Conservation (phyloP, 2,888 invertebrate genomes). For the Rhagonycha lutea region DNA sequence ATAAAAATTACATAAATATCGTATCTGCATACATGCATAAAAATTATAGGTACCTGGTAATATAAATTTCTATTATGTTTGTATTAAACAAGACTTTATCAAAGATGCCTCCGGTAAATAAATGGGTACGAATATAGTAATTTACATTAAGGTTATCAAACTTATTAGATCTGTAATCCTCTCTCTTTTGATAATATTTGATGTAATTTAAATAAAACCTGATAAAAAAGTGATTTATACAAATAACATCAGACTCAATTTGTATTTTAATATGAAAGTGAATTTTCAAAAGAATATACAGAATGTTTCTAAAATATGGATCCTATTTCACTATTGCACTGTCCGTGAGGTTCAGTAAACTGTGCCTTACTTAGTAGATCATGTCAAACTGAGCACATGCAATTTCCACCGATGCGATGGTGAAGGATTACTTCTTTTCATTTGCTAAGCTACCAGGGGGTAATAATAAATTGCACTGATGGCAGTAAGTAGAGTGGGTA, state of each 20-base stretch:
- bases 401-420: too few species aligned
- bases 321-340: too few species aligned
- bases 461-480: too few species aligned
- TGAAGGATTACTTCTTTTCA: too few species aligned
- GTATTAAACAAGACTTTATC: neutral
- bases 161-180: conserved; percentile 13
- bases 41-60: neutral
- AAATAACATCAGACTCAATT: neutral
- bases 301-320: too few species aligned
- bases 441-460: too few species aligned
- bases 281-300: neutral
- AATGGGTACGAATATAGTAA: conserved; percentile 8
- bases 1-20: too few species aligned
- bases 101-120: conserved; percentile 3
- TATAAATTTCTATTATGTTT: neutral
- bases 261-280: neutral
- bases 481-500: too few species aligned
- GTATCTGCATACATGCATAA: neutral
- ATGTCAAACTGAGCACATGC: too few species aligned
- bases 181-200: neutral
- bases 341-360: too few species aligned
- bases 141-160: conserved; percentile 10
- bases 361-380: too few species aligned
- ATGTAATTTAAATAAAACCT: conserved; percentile 10
- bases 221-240: conserved; percentile 11